Base-by-base conservation (phyloP, 2,888 invertebrate genomes). In the Nemotelus pantherinus region DNA sequence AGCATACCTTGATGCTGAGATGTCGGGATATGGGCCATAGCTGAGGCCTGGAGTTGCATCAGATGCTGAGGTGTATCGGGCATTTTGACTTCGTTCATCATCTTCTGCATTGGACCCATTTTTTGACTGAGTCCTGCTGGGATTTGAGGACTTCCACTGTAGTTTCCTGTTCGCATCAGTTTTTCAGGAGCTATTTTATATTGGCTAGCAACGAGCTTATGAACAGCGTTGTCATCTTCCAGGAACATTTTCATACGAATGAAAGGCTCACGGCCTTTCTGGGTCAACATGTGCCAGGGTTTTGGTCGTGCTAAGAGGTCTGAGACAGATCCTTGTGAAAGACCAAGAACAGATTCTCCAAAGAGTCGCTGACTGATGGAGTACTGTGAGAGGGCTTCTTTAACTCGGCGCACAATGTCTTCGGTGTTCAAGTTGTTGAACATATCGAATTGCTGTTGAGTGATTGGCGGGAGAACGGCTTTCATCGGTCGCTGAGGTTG, bases 211-310 rank as follows among this genome's bases (percentile, higher is more conserved):
- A 97, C 97, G 81, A 97, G 88, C 85, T 97, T 97, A 87, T 97
- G 97, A 2, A 97, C 96, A 9, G 97, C 97, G 84, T 96, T 96
- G 82, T 97, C 96, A 84, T 97, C 97, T 87, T 97, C 97, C 81
- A 98, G 89, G 88, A 98, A 98, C 94, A 98, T 96, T 87, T 97
- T 96, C 98, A 98, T 98, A 79, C 98, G 90, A 80, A 98, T 98
- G 88, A 98, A 98, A 0, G 98, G 98, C 85, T 98, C 98, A 45
- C 98, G 90, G 1, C 97, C 97, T 87, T 98, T 98, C 85, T 96
- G 96, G 10, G 99, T 99, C 71, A 99, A 90, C 97, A 98, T 98
- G 85, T 97, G 96, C 99, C 99, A 99, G 0, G 98, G 97, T 86
- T 99, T 99, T 53, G 99, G 99, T 74, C 99, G 89, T 44, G 99